Evolutionary conservation across 2,113 vertebrate species (phyloP).

Genomic region (Phaethon lepturus): DNA sequence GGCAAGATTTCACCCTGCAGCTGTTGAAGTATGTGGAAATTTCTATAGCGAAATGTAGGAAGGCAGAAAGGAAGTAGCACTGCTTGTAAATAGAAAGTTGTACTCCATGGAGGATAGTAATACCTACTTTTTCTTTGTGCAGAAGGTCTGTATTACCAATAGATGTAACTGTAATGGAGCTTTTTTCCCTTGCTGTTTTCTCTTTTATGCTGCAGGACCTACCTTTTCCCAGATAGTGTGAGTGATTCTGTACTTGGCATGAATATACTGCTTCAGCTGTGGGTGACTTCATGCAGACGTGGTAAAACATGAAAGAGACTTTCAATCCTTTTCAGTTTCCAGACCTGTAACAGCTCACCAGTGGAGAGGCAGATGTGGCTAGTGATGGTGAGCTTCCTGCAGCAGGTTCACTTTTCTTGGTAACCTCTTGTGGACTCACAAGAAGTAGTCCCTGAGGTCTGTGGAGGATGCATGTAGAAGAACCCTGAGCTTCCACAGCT

Average conservation of each 20-base stretch:
- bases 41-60: not conserved
- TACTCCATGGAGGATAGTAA: not conserved
- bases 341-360: not conserved
- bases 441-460: not conserved
- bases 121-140: not conserved
- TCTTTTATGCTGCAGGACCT: not conserved
- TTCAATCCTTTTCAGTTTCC: not conserved
- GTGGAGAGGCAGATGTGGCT: not conserved
- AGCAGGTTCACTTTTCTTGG: not conserved
- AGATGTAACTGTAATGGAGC: not conserved
- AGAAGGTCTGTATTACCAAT: not conserved
- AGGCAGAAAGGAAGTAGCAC: not conserved
- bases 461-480: rapidly evolving
- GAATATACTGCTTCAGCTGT: not conserved
- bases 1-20: not conserved
- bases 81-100: not conserved
- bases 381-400: not conserved
- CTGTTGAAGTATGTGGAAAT: not conserved
- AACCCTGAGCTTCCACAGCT: not conserved
- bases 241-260: not conserved
- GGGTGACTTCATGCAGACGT: not conserved
- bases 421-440: not conserved
- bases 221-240: not conserved
- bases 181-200: not conserved
- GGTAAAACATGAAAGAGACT: not conserved